A percentile compares a stretch with the other conserved stretches of the same genome.
phyloP scores from a whole-genome alignment of 1,140 invertebrate genomes.

The Drosophila willistoni region DNA sequence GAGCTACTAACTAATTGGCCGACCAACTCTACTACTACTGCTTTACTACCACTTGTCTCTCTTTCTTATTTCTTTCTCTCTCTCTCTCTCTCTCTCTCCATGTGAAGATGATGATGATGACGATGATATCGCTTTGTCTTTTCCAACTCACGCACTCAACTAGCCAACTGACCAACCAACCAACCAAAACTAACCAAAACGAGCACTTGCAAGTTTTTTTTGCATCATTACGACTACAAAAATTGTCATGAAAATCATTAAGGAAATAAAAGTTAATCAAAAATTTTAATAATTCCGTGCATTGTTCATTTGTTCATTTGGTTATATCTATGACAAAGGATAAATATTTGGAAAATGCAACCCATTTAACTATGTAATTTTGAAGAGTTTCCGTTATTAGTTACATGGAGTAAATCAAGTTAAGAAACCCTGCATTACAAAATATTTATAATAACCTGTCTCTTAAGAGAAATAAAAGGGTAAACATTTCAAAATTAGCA shows the following conservation, averaged over 20 bases:
- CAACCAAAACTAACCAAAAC: neutral
- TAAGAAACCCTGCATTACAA: too few species aligned
- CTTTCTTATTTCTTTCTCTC: constrained; percentile 16
- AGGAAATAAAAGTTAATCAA: constrained; percentile 19
- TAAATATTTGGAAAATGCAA: neutral
- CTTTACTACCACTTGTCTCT: constrained; percentile 3
- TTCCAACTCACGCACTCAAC: constrained; percentile 54
- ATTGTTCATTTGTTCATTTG: neutral
- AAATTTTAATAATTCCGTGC: constrained; percentile 16
- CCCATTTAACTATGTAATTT: neutral
- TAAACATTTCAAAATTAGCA: too few species aligned
- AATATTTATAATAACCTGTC: too few species aligned
- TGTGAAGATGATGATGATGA: constrained; percentile 37
- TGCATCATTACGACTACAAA: constrained; percentile 17
- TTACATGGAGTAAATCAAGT: too few species aligned
- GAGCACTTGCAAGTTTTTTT: constrained; percentile 16
- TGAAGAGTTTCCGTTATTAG: neutral
- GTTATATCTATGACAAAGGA: neutral
- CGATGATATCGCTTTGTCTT: constrained; percentile 46
- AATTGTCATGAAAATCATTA: constrained; percentile 10
- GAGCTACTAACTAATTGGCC: constrained; percentile 60
- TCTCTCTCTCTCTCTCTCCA: neutral
- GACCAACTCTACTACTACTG: constrained; percentile 34
- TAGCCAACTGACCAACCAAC: constrained; percentile 19
- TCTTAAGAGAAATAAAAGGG: too few species aligned